phyloP scores from a whole-genome alignment of 2,888 invertebrate species.

The Ennomos erosarius region DNA sequence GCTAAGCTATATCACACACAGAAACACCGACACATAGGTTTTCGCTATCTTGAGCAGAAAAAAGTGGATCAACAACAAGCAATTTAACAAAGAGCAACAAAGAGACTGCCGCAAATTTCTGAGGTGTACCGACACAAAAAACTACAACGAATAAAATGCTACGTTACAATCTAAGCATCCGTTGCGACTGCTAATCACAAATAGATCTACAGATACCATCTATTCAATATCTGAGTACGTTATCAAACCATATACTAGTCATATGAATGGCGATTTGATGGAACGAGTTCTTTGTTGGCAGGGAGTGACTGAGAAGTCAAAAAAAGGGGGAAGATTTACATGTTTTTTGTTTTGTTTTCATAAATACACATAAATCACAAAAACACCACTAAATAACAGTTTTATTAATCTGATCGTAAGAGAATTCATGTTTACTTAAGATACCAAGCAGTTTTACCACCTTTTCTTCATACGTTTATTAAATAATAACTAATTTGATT shows the following conservation, averaged over 20 bases:
- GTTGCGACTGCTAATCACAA: constrained; percentile 42
- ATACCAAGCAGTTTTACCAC: no score
- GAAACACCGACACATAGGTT: no score
- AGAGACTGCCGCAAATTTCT: constrained; percentile 1
- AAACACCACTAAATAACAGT: no score
- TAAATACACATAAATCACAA: no score
- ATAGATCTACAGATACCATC: constrained; percentile 52
- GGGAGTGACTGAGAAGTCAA: constrained; percentile 35
- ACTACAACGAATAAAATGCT: constrained; percentile 20
- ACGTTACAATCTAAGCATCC: constrained; percentile 35
- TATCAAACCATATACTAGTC: constrained; percentile 59
- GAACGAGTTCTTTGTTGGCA: constrained; percentile 52
- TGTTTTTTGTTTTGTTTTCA: no score
- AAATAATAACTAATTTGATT: no score
- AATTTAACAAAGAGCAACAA: constrained; percentile 5
- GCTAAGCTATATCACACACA: no score
- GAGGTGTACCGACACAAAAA: constrained; percentile 16
- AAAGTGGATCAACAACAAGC: constrained; percentile 3
- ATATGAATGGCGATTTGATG: constrained; percentile 53
- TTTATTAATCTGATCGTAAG: no score
- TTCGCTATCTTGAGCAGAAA: no score
- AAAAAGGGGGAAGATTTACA: not conserved
- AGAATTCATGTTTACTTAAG: no score
- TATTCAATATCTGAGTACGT: constrained; percentile 58
- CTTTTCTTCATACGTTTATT: no score